phyloP scores from a whole-genome alignment of 2,888 invertebrate species.

The Sphecodes monilicornis region DNA sequence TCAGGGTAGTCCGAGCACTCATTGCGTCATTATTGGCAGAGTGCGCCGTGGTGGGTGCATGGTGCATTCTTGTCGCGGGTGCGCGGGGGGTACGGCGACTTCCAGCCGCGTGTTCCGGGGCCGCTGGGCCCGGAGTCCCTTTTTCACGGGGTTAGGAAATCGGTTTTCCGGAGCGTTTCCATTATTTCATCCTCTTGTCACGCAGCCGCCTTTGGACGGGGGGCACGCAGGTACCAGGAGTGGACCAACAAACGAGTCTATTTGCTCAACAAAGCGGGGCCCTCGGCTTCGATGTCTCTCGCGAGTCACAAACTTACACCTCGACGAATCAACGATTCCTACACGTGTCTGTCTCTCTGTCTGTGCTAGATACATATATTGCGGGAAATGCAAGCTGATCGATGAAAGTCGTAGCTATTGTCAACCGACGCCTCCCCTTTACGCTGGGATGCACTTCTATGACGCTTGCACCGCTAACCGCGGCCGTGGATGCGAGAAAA shows the following conservation, averaged over 20 bases:
- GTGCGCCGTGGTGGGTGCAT: conserved; percentile 26
- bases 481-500: background rate
- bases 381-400: conserved; percentile 1
- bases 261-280: conserved; percentile 76
- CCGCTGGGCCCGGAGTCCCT: background rate
- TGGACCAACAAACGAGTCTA: conserved; percentile 79
- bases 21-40: conserved; percentile 66
- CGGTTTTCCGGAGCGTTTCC: conserved; percentile 56
- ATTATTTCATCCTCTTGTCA: conserved; percentile 68
- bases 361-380: background rate
- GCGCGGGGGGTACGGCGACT: conserved; percentile 34
- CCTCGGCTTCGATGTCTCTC: conserved; percentile 13
- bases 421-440: conserved; percentile 5
- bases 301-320: background rate
- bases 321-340: background rate
- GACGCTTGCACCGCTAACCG: background rate
- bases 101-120: conserved; percentile 24
- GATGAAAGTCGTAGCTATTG: conserved; percentile 11
- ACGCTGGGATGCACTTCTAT: background rate
- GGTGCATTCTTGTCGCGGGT: conserved; percentile 62
- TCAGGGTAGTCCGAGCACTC: conserved; percentile 52
- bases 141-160: conserved; percentile 52
- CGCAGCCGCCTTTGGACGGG: conserved; percentile 50
- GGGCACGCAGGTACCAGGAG: conserved; percentile 64
- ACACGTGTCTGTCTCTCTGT: background rate